phyloP scores from a whole-genome alignment of 2,888 invertebrate species.

The Drosophila nr. fundita region DNA sequence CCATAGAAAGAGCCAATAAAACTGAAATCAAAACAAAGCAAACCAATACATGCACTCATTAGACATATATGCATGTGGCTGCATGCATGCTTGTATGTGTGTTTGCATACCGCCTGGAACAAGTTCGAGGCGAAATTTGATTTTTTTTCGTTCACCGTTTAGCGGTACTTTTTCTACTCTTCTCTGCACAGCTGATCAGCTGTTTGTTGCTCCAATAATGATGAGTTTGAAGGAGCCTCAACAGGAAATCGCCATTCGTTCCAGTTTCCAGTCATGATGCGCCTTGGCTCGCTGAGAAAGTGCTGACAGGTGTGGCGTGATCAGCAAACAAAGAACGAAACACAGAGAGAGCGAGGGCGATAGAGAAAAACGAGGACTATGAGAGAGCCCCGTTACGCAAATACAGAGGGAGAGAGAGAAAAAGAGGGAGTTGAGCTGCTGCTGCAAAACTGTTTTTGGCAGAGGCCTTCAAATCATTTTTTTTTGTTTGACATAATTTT shows the following conservation, averaged over 20 bases:
- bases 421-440: background rate
- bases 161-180: background rate
- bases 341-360: background rate
- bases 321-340: background rate
- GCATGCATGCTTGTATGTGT: background rate
- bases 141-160: conserved; percentile 5
- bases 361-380: background rate
- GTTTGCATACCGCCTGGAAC: conserved; percentile 23
- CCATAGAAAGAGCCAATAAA: conserved; percentile 35
- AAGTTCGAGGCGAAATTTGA: conserved; percentile 46
- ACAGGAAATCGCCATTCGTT: background rate
- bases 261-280: background rate
- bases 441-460: conserved; percentile 1
- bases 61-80: background rate
- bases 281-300: background rate
- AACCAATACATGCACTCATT: conserved; percentile 8
- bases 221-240: conserved; percentile 26
- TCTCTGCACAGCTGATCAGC: conserved; percentile 13
- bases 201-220: conserved; percentile 16
- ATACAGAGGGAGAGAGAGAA: background rate
- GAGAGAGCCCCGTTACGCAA: background rate
- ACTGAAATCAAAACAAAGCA: conserved; percentile 41
- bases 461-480: conserved; percentile 19
- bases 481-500: conserved; percentile 1
- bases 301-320: conserved; percentile 2